Evolutionary conservation across 1,140 invertebrate species (phyloP), one percentile per base, ranked within the genome.

Genomic region (Drosophila saltans): DNA sequence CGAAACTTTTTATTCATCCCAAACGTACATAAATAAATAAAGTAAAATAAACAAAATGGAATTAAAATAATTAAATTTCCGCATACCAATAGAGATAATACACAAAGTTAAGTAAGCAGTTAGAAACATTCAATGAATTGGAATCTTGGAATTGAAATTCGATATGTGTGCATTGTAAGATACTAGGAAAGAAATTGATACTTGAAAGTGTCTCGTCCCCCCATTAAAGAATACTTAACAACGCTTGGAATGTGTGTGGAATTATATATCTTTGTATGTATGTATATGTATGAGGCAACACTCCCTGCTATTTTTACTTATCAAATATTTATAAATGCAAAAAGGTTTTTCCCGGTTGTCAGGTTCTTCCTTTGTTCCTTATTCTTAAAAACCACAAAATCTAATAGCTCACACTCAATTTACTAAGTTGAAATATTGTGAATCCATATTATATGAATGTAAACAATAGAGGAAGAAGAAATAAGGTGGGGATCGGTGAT

Each of bases 211-310:
- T 30, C 2, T 4, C 28, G 6, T 36, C 33, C 33, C 33, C 33
- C 33, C 6, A 3, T 3, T 36, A 36, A 36, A 36, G 6, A 36
- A 36, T 36, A 36, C 2, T 52, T 10, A 52, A n/a, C 4, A 16
- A 43, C 41, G 41, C 11, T 16, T 43, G 3, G 3, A n/a, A 5
- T 43, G 41, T 43, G 41, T 43, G 40, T 11, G 10, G 10, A 10
- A 3, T 2, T 41, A 9, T 41, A 10, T 41, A 41, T 41, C 2
- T 41, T 5, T 48, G 16, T 52, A 36, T 36, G 33, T 36, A 36
- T 5, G 6, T 63, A 45, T 67, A 36, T 36, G 6, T 36, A 55
- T 71, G 63, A 75, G 45, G 21, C 45, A 16, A 16, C 16, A 48
- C 45, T 48, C 45, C 45, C 16, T 48, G 6, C 45, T 21, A 9